These are phyloP conservation scores for Anomalospiza imberbis DNA, from an alignment of 2,797 vertebrate species.

Conservation along the genomic window DNA sequence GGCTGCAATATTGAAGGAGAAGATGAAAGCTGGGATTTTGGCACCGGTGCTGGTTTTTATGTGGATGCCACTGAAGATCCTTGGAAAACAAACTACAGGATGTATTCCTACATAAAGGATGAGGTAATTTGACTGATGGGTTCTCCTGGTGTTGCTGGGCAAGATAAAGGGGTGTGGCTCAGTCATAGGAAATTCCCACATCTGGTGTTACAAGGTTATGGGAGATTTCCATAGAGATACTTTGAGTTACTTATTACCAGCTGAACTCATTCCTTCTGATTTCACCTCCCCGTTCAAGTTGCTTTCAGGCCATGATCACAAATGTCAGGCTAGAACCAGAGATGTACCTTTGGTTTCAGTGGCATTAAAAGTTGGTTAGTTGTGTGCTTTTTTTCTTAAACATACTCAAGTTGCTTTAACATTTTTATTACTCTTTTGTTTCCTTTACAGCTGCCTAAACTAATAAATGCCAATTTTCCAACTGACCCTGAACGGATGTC, in stretches of 20 bases:
- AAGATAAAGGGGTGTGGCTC: background rate
- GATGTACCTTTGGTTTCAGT: background rate
- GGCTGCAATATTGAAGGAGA: conserved; percentile 92
- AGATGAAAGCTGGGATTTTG: conserved; percentile 96
- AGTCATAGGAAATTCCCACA: background rate
- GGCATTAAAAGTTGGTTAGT: background rate
- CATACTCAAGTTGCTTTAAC: background rate
- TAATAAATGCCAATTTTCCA: conserved; percentile 90
- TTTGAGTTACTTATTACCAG: background rate
- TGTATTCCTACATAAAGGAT: conserved; percentile 91
- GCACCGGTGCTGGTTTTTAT: conserved; percentile 94
- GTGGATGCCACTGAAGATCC: conserved; percentile 90
- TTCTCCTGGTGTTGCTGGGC: background rate
- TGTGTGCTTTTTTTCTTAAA: background rate
- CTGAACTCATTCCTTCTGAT: background rate
- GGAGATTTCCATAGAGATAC: background rate
- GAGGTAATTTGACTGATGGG: conserved; percentile 78
- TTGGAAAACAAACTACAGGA: conserved; percentile 94
- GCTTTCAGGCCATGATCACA: background rate
- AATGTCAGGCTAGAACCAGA: background rate
- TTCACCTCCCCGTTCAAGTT: background rate
- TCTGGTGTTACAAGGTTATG: background rate
- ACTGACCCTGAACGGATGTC: conserved; percentile 87
- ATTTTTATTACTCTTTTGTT: background rate
- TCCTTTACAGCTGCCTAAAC: conserved; percentile 83